These are phyloP conservation scores for Abramis brama DNA, from an alignment of 2,113 vertebrate genomes.

Conservation along the genomic window DNA sequence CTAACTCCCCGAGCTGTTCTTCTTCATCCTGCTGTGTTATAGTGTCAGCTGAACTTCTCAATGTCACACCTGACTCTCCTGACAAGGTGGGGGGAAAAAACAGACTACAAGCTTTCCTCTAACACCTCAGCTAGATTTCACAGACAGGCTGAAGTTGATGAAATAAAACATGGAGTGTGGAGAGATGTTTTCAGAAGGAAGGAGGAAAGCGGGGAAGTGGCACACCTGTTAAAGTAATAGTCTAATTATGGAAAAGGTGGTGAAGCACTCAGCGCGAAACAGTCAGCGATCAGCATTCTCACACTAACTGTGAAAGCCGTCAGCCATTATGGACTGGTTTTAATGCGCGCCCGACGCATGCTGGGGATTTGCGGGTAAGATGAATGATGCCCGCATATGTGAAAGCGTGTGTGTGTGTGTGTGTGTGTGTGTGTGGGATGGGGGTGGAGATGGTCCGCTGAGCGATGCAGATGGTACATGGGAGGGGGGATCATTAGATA, in stretches of 20 bases:
- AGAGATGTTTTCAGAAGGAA: slow-evolving; percentile 50
- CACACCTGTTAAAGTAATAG: slow-evolving; percentile 76
- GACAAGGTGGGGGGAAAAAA: slow-evolving; percentile 38
- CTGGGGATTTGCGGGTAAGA: slow-evolving; percentile 68
- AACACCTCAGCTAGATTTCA: slow-evolving; percentile 56
- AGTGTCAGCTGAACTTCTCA: slow-evolving; percentile 52
- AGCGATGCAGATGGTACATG: slow-evolving; percentile 68
- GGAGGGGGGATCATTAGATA: slow-evolving; percentile 54
- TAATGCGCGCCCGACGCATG: slow-evolving; percentile 67
- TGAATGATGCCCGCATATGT: slow-evolving; percentile 67
- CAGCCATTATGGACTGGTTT: slow-evolving; percentile 73
- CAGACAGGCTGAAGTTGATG: slow-evolving; percentile 61
- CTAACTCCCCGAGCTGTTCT: slow-evolving; percentile 29
- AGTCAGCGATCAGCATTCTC: slow-evolving; percentile 73
- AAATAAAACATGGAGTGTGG: slow-evolving; percentile 67
- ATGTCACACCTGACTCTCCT: slow-evolving; percentile 44
- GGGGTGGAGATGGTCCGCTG: slow-evolving; percentile 54
- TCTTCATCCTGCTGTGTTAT: slow-evolving; percentile 40
- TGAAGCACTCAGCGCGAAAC: slow-evolving; percentile 69
- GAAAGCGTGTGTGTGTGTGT: slow-evolving; percentile 65
- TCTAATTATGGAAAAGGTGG: slow-evolving; percentile 80
- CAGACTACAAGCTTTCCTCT: slow-evolving; percentile 38
- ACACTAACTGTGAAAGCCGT: slow-evolving; percentile 76
- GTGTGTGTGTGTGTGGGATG: slow-evolving; percentile 51
- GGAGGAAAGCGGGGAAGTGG: slow-evolving; percentile 61